A percentile compares a stretch with the other conserved stretches of the same genome.
Conservation (phyloP, 2,113 vertebrate species). For the Oreochromis spilurus region DNA sequence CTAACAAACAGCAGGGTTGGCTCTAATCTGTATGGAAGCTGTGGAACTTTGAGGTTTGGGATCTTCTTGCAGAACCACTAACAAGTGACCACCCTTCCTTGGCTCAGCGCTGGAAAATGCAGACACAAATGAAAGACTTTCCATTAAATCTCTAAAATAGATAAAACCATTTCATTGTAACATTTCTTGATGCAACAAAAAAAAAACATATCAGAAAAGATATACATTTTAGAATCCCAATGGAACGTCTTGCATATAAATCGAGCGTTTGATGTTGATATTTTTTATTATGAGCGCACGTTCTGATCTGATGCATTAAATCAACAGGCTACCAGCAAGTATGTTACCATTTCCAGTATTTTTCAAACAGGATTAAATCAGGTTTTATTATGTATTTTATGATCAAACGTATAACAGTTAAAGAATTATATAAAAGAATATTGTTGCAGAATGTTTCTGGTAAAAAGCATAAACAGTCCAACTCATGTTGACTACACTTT, state of each 20-base stretch:
- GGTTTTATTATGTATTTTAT: neutral
- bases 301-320: neutral
- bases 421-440: neutral
- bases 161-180: neutral
- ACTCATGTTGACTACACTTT: neutral
- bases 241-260: neutral
- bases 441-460: neutral
- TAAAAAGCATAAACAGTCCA: neutral
- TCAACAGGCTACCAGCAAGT: neutral
- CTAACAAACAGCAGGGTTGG: constrained; percentile 48
- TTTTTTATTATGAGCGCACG: neutral
- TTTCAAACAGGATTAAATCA: neutral
- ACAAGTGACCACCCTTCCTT: neutral
- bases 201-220: neutral
- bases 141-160: constrained; percentile 20
- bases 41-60: constrained; percentile 25
- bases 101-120: neutral
- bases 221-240: neutral
- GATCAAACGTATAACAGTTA: neutral
- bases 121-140: neutral
- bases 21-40: constrained; percentile 39
- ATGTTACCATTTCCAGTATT: neutral
- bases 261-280: neutral
- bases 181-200: neutral
- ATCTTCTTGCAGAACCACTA: constrained; percentile 10